Evolutionary conservation across 30 jellyfish, hydroid and myxozoan genomes (phyloP), one percentile per base, ranked within the genome.

Genomic region (Cassiopea andromeda): DNA sequence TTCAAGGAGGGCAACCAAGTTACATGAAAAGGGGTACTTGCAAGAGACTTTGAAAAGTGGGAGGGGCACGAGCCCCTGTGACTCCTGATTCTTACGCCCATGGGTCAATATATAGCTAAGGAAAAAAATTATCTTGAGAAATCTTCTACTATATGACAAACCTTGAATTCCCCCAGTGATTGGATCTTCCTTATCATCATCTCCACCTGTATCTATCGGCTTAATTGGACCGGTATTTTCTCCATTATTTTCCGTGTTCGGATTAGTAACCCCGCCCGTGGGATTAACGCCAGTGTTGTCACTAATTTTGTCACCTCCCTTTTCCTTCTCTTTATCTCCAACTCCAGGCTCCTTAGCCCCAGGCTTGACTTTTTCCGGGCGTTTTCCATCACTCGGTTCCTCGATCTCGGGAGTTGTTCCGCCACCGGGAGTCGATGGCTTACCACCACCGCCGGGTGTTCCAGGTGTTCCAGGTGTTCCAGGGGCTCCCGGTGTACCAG

Each of bases 91-190:
- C 38, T 27, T 27, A 27, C 38, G 38, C 38, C 38, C 38, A 27
- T 27, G 38, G 38, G 38, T 27, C 38, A 27, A 27, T 27, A 27
- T 27, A 27, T 27, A 10, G 10, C 64, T 3, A 54, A 54, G 7
- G 59, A 9, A 48, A 81, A 13, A 45, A 10, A 3, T 7, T 27
- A n/a, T 7, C 48, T 3, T 7, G 45, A 9, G 16, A 7, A 7
- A 17, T 64, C 15, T 5, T 27, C 8, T 5, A 2, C 5, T 4
- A 2, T 64, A 7, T 9, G 1, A 71, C 85, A 16, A 46, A 89
- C 96, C 92, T 69, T 89, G 96, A 19, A 75, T 75, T 46, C 96
- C 96, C 45, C 96, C 96, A 12, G 88, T 81, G 5, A 81, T 46
- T 71, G 88, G 92, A 58, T 80, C 92, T 16, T 87, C 92, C 70